A percentile compares a stretch with the other conserved stretches of the same genome.
phyloP scores from a whole-genome alignment of 2,888 invertebrate species.

The Megaustenia siamemsis region DNA sequence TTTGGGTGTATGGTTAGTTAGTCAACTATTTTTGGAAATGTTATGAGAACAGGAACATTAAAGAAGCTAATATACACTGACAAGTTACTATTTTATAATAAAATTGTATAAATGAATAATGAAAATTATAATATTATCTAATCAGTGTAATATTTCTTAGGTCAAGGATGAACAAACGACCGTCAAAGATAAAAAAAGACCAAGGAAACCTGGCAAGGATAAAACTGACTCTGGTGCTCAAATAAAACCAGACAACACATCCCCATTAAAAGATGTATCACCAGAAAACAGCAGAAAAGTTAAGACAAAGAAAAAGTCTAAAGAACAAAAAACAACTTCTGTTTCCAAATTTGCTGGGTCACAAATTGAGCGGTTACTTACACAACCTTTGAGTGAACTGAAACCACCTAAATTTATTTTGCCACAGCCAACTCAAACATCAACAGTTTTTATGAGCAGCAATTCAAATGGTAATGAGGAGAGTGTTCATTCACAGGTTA shows the following conservation, averaged over 20 bases:
- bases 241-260: neutral
- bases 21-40: too few relatives aligned
- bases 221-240: neutral
- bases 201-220: neutral
- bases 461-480: slow-evolving; percentile 1
- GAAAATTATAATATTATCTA: neutral
- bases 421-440: neutral
- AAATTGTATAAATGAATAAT: neutral
- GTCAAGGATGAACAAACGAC: slow-evolving; percentile 17
- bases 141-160: neutral
- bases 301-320: neutral
- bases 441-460: neutral
- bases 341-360: slow-evolving; percentile 19
- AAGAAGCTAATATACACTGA: too few relatives aligned
- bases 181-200: neutral
- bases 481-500: slow-evolving; percentile 18
- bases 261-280: neutral
- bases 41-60: too few relatives aligned
- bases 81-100: too few relatives aligned
- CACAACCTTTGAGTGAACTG: slow-evolving; percentile 31
- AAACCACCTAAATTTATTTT: slow-evolving; percentile 30
- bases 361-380: slow-evolving; percentile 4
- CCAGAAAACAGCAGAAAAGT: neutral
- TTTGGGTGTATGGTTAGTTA: too few relatives aligned
- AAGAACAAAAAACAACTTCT: neutral